phyloP scores from a whole-genome alignment of 2,113 vertebrate genomes.

The Capreolus pygargus region DNA sequence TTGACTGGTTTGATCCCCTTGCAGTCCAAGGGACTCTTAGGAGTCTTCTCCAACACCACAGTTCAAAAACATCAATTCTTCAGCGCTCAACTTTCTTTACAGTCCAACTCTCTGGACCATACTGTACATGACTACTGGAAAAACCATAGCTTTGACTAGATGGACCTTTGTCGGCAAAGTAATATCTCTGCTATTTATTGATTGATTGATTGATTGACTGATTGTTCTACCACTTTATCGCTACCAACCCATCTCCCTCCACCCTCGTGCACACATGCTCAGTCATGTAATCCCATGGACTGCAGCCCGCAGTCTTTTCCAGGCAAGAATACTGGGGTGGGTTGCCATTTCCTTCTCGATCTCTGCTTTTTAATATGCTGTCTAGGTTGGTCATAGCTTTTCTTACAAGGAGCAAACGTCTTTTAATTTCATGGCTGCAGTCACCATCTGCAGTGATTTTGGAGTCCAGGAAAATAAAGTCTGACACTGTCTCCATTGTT shows the following conservation, averaged over 20 bases:
- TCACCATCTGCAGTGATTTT: neutral
- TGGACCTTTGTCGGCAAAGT: neutral
- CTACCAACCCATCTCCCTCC: too few species aligned
- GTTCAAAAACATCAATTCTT: neutral
- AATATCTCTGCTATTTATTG: neutral
- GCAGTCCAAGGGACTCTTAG: neutral
- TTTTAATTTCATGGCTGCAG: neutral
- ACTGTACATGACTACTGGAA: neutral
- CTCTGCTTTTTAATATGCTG: neutral
- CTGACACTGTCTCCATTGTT: neutral
- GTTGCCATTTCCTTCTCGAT: neutral
- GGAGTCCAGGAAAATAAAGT: neutral
- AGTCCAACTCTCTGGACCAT: neutral
- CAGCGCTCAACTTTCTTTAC: fast-evolving
- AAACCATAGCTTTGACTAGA: neutral
- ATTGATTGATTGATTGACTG: too few species aligned
- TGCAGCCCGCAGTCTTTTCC: too few species aligned
- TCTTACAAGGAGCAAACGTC: neutral
- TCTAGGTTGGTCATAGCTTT: neutral
- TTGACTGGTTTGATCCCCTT: neutral
- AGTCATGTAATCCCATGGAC: too few species aligned
- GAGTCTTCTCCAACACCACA: neutral
- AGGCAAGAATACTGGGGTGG: too few species aligned
- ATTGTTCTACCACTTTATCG: too few species aligned
- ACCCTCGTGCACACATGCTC: too few species aligned